Percentiles rank a stretch among this genome's conserved stretches.
phyloP scores from a whole-genome alignment of 2,888 invertebrate species.

The Limnephilus auricula region DNA sequence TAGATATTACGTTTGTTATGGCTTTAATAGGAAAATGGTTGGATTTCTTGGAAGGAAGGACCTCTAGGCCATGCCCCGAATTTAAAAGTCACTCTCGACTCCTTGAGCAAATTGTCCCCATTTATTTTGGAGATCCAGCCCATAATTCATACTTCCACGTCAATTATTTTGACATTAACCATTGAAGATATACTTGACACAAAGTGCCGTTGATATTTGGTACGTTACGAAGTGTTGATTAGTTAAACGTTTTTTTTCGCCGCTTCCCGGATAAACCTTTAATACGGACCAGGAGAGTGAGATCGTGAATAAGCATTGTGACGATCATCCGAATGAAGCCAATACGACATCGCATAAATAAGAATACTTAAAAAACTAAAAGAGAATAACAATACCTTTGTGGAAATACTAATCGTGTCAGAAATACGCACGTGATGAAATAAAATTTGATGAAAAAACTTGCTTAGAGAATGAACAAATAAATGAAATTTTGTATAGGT shows the following conservation, averaged over 20 bases:
- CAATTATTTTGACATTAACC: conserved; percentile 60
- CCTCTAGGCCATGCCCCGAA: background rate
- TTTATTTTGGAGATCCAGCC: conserved; percentile 3
- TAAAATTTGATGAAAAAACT: background rate
- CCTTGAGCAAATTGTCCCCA: background rate
- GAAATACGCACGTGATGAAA: too few species aligned
- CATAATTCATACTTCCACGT: conserved; percentile 52
- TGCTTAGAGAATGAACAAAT: background rate
- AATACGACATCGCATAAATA: background rate
- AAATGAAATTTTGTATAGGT: background rate
- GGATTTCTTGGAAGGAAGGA: background rate
- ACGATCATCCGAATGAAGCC: background rate
- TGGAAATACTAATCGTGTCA: background rate
- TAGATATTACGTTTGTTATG: background rate
- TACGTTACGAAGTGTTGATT: conserved; percentile 47
- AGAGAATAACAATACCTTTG: too few species aligned
- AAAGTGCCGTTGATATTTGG: conserved; percentile 44
- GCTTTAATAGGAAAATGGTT: background rate
- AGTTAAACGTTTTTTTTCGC: conserved; percentile 56
- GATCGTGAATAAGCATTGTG: background rate
- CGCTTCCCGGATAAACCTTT: conserved; percentile 54
- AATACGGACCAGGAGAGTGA: background rate
- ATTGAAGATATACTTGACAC: conserved; percentile 42
- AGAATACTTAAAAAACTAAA: background rate
- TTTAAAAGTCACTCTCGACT: conserved; percentile 20